phyloP scores from a whole-genome alignment of 2,797 vertebrate species.

The Amazona finschi region DNA sequence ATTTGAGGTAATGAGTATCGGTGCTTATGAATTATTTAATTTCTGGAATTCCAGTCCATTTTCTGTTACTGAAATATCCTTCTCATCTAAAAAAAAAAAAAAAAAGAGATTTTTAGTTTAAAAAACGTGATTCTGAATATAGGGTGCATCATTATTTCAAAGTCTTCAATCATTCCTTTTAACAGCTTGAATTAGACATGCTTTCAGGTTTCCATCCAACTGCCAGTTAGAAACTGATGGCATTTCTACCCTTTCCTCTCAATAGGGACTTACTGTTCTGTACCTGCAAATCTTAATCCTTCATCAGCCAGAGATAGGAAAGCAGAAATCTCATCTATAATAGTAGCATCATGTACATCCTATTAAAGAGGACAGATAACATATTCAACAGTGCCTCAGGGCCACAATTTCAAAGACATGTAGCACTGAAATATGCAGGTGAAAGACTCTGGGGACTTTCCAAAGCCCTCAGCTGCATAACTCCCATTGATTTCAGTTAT shows the following conservation, averaged over 20 bases:
- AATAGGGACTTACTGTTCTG: constrained; percentile 46
- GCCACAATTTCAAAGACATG: constrained; percentile 38
- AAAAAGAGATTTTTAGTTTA: constrained; percentile 6
- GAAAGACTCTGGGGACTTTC: constrained; percentile 43
- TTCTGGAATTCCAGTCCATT: background rate
- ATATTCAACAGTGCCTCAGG: constrained; percentile 11
- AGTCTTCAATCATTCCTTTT: constrained; percentile 49
- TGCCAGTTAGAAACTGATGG: constrained; percentile 35
- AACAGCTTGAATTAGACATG: constrained; percentile 39
- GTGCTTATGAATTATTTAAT: background rate
- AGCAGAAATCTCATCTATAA: constrained; percentile 41
- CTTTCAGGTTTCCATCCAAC: constrained; percentile 42
- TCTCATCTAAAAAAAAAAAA: background rate
- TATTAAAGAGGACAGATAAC: constrained; percentile 42
- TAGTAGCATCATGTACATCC: constrained; percentile 27
- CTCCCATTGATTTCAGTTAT: constrained; percentile 11
- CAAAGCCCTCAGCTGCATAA: constrained; percentile 6
- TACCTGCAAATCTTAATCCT: constrained; percentile 43
- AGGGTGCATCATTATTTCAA: constrained; percentile 18
- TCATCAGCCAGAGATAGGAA: constrained; percentile 6
- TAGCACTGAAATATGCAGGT: constrained; percentile 39
- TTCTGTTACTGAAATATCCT: background rate
- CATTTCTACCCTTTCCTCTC: constrained; percentile 63
- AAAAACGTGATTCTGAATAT: constrained; percentile 2
- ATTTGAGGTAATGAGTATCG: constrained; percentile 31